Evolutionary conservation across 2,888 invertebrate species (phyloP).

Genomic region (Heliothis peltigera): DNA sequence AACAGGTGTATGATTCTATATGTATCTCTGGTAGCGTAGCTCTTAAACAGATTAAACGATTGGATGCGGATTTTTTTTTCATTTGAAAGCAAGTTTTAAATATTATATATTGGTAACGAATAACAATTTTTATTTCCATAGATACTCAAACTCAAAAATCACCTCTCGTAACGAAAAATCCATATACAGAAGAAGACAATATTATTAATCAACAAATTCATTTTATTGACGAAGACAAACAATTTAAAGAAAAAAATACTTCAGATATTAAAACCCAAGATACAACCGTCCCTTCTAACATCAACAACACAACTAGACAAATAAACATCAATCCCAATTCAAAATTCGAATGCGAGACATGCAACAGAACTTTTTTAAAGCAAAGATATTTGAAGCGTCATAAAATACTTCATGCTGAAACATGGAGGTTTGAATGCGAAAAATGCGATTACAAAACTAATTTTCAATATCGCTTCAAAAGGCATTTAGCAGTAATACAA

Average conservation of each 20-base stretch:
- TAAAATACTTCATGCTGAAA: neutral
- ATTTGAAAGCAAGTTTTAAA: no score
- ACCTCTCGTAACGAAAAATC: neutral
- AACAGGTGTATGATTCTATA: no score
- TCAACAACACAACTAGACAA: neutral
- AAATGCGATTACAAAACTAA: slow-evolving; percentile 16
- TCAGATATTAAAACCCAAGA: no score
- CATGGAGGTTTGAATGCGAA: slow-evolving; percentile 22
- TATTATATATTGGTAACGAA: no score
- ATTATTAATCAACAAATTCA: slow-evolving; percentile 10
- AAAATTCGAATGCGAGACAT: slow-evolving; percentile 1
- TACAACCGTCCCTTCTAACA: no score
- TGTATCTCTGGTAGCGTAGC: no score
- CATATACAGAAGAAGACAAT: slow-evolving; percentile 8
- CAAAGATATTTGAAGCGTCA: slow-evolving; percentile 5
- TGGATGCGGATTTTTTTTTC: no score
- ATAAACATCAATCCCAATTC: neutral
- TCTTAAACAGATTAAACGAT: no score
- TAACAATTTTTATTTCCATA: neutral
- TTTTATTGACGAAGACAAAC: slow-evolving; percentile 16
- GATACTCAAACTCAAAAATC: neutral
- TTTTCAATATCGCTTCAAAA: neutral
- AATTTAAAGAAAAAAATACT: neutral
- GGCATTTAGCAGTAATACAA: neutral
- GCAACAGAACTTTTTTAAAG: slow-evolving; percentile 11